Evolutionary conservation across 2,888 invertebrate genomes (phyloP), one percentile per base, ranked within the genome.

Genomic region (Trachelus tabidus): DNA sequence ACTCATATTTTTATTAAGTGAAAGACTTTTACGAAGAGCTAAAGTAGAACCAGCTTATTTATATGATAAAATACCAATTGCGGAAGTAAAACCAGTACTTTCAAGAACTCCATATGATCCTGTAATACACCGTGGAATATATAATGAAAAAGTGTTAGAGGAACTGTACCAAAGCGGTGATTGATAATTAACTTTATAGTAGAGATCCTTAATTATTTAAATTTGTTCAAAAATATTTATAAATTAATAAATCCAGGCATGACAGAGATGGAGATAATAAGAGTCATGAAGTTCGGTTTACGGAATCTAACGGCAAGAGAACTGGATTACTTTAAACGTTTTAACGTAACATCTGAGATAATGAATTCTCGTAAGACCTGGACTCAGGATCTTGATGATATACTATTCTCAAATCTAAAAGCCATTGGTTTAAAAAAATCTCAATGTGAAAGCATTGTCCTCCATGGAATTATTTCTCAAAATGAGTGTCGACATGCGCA

Each of bases 211-310:
- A 56, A 56, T 56, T 56, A 23, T 9, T 23, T 56, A 9, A 23
- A 23, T 23, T 15, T 56, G 1, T 56, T 23, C 2, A 9, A 56
- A 23, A 23, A 56, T 56, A 56, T 56, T 56, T 23, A 56, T 56
- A 56, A 56, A 56, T 31, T 34, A 68, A 33, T 78, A 6, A 30
- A 80, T 83, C 68, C 75, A 87, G 87, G 84, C 12, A 83, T 84
- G 79, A 68, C 82, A 11, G 15, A 73, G 12, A 71, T 79, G 30
- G 77, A 11, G n/a, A 80, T 87, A 11, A 69, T 85, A n/a, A 86
- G 84, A 76, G 83, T 80, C 31, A 85, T 87, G 84, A 87, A 87
- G 78, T 81, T 78, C 69, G 87, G 87, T 23, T 77, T 87, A 1
- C 15, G 79, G 12, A 79, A 76, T 76, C 81, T 85, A 11, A 76